phyloP scores from a whole-genome alignment of 2,888 invertebrate species.

The Amphipyra berbera region DNA sequence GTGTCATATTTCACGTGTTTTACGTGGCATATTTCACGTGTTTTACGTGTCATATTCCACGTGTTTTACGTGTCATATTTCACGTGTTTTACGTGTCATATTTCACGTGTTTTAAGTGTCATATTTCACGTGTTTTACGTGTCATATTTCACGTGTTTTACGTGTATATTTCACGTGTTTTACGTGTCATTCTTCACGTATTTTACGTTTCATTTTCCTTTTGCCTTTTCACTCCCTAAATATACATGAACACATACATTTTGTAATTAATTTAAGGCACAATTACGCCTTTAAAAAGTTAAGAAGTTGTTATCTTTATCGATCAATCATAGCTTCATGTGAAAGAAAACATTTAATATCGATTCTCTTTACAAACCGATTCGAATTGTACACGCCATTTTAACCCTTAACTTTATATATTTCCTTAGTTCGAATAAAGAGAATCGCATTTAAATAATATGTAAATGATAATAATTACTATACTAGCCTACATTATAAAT shows the following conservation, averaged over 20 bases:
- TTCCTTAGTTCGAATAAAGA: conserved; percentile 36
- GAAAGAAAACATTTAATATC: conserved; percentile 37
- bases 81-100: no score
- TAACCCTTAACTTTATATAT: conserved; percentile 5
- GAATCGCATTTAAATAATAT: conserved; percentile 49
- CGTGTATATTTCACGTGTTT: no score
- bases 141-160: no score
- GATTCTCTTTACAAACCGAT: conserved; percentile 44
- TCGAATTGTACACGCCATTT: conserved; percentile 19
- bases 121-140: no score
- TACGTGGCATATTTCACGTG: no score
- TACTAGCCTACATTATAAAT: conserved; percentile 63
- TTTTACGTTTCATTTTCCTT: no score
- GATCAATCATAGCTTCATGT: conserved; percentile 52
- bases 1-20: no score
- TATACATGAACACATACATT: conserved; percentile 42
- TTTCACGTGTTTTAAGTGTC: no score
- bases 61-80: no score
- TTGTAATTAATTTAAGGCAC: conserved; percentile 40
- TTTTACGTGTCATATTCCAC: no score
- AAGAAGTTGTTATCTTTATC: background rate
- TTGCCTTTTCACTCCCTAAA: conserved; percentile 14
- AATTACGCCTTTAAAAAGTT: conserved; percentile 18
- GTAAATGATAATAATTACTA: conserved; percentile 54
- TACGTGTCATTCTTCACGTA: no score